Percentiles rank a stretch among this genome's conserved stretches.
These are phyloP conservation scores for Lagria hirta DNA, from an alignment of 2,888 invertebrate genomes.

Conservation along the genomic window DNA sequence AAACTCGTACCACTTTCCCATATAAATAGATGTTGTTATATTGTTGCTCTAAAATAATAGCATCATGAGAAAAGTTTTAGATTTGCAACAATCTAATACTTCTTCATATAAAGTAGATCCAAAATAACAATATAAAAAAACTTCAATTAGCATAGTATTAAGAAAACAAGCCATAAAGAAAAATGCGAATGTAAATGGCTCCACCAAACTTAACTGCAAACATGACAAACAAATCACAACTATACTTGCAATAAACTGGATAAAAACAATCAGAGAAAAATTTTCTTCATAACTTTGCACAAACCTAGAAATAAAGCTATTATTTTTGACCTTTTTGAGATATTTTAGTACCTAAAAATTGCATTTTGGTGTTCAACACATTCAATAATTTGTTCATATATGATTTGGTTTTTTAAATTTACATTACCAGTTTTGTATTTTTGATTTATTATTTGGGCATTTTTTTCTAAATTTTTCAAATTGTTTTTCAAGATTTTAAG, in stretches of 20 bases:
- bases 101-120: conserved; percentile 8
- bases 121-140: conserved; percentile 9
- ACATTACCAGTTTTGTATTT: neutral
- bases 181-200: neutral
- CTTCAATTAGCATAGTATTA: conserved; percentile 1
- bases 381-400: conserved; percentile 1
- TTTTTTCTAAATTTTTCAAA: conserved; percentile 3
- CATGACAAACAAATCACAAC: conserved; percentile 6
- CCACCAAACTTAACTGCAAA: conserved; percentile 2
- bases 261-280: conserved; percentile 3
- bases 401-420: neutral
- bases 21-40: conserved; percentile 52
- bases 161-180: conserved; percentile 1
- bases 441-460: conserved; percentile 1
- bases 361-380: conserved; percentile 5
- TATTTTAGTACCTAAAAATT: conserved; percentile 5
- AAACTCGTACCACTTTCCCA: conserved; percentile 49
- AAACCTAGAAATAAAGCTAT: conserved; percentile 6
- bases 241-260: conserved; percentile 5
- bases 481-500: conserved; percentile 12
- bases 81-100: conserved; percentile 1
- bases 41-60: conserved; percentile 51
- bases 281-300: conserved; percentile 3
- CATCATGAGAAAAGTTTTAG: conserved; percentile 1
- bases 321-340: neutral